Base-by-base conservation (phyloP, 2,113 vertebrate genomes). In the Bos javanicus region DNA sequence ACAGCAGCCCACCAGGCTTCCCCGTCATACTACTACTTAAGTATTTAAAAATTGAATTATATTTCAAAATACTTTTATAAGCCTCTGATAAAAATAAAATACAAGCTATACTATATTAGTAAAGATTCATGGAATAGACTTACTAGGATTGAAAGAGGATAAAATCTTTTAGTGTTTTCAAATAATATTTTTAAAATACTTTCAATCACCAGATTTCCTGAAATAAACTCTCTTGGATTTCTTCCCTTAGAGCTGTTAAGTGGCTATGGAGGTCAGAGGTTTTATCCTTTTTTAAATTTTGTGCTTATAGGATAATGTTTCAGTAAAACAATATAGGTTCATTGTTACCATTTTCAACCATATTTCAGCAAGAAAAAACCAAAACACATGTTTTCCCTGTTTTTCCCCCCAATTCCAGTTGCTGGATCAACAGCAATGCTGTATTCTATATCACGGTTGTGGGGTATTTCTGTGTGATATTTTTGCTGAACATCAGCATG, bases 361-460 rank as follows among this genome's bases (percentile, higher is more conserved):
- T 86, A 81, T 57, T 92, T 85, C 82, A 74, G 74, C n/a, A 64
- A 81, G 19, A 76, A 81, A 50, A 50, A 52, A 6, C 2, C 67
- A 25, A 97, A 64, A 94, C 95, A 12, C 81, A 13, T 86, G 25
- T 94, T 94, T 88, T 81, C 17, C 56, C 48, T 4, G 82, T 10
- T 87, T 64, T 80, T 36, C 21, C 50, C 90, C 52, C 19, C 96
- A 95, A 43, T 98, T 99, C 60, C 94, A 99, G 99, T 98, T 99
- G 99, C 98, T 99, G 99, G 99, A 99, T 99, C 94, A 99, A 99
- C 71, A 99, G 99, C 21, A 97, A 99, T 98, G 96, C 97, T 10
- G 99, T 98, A 83, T 99, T 99, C 99, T 99, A 99, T 60, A 98
- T 99, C 95, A 99, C 99, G 1, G 99, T 99, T 92, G 99, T 99